Evolutionary conservation across 2,113 vertebrate genomes (phyloP).

Genomic region (Gobio gobio): DNA sequence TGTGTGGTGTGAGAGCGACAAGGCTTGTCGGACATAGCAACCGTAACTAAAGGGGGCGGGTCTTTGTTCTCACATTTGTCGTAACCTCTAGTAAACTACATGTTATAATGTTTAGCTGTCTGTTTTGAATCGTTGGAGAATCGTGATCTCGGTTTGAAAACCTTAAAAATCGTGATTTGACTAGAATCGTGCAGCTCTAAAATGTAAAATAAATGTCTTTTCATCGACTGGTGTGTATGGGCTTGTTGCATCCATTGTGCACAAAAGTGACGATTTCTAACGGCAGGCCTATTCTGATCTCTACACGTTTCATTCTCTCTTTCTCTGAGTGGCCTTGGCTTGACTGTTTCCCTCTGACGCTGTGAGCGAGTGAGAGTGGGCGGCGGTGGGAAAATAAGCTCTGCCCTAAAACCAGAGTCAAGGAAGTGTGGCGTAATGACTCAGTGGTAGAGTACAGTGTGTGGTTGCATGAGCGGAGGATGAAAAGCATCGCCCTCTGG

Average conservation of each 20-base stretch:
- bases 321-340: constrained; percentile 24
- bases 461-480: constrained; percentile 58
- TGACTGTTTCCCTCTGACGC: constrained; percentile 32
- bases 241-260: not conserved
- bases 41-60: too few relatives aligned
- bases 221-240: too few relatives aligned
- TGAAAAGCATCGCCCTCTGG: constrained; percentile 57
- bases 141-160: too few relatives aligned
- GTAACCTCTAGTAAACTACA: too few relatives aligned
- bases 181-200: too few relatives aligned
- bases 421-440: constrained; percentile 40
- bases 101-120: too few relatives aligned
- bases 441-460: constrained; percentile 42
- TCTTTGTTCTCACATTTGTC: too few relatives aligned
- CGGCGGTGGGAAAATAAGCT: constrained; percentile 41
- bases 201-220: too few relatives aligned
- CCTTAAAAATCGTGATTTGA: too few relatives aligned
- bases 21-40: too few relatives aligned
- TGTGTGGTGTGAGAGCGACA: too few relatives aligned
- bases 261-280: not conserved
- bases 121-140: too few relatives aligned
- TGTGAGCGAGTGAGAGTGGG: constrained; percentile 33
- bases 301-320: not conserved
- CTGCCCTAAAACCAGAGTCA: constrained; percentile 26
- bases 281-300: not conserved